A percentile compares a stretch with the other conserved stretches of the same genome.
Conservation (phyloP, 2,797 vertebrate species). For the Momotus momota region DNA sequence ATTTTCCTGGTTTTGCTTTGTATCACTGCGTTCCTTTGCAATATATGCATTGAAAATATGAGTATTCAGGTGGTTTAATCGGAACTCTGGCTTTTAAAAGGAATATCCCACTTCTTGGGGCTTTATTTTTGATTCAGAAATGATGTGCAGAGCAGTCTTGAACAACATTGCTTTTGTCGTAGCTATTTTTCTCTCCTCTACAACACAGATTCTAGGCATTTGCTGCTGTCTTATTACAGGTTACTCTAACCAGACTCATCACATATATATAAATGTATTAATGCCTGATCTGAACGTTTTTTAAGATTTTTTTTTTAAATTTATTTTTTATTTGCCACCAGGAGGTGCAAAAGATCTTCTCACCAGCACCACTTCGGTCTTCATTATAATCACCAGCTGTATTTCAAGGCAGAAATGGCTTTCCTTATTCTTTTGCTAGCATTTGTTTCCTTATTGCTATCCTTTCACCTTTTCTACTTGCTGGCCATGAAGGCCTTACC, state of each 20-base stretch:
- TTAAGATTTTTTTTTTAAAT: background rate
- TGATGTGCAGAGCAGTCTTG: background rate
- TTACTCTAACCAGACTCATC: background rate
- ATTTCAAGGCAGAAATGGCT: background rate
- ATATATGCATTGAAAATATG: no score
- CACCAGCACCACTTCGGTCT: background rate
- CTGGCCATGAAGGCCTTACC: background rate
- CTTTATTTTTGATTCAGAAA: background rate
- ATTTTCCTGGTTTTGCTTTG: no score
- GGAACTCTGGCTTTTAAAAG: background rate
- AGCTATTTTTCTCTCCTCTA: background rate
- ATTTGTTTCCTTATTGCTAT: background rate
- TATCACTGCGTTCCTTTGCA: no score
- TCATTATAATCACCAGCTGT: background rate
- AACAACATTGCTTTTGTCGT: background rate
- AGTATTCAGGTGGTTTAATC: background rate
- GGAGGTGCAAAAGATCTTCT: constrained; percentile 32
- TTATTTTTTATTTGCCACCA: background rate
- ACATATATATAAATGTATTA: background rate
- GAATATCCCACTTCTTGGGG: background rate
- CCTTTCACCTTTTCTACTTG: background rate
- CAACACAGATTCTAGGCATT: background rate
- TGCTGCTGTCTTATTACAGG: background rate
- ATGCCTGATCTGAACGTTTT: background rate
- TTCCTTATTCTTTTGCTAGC: background rate